Conservation (phyloP, 2,113 vertebrate species). For the Melospiza melodia region DNA sequence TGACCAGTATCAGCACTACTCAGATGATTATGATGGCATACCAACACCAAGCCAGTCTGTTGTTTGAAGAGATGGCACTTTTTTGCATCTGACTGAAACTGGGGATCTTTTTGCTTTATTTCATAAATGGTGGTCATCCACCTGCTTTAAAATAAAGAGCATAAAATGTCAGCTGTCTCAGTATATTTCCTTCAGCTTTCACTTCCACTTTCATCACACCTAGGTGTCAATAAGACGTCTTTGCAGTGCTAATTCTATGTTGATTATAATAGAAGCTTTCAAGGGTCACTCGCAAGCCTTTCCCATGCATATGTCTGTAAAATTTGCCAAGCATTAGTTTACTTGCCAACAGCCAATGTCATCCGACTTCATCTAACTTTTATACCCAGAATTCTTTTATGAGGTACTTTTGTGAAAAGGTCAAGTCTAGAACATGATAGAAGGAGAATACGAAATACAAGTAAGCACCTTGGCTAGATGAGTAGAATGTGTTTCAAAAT, state of each 20-base stretch:
- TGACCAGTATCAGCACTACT: conserved; percentile 91
- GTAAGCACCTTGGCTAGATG: not conserved
- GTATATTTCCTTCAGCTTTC: not conserved
- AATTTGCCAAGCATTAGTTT: not conserved
- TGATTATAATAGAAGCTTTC: not conserved
- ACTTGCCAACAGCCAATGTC: not conserved
- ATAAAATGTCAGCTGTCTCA: conserved; percentile 9
- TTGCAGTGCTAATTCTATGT: not conserved
- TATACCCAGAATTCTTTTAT: not conserved
- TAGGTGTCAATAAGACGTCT: not conserved
- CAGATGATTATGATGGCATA: conserved; percentile 82
- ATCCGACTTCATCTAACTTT: not conserved
- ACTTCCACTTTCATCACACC: not conserved
- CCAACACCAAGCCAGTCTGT: conserved; percentile 83
- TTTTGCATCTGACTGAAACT: not conserved
- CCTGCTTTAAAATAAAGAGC: conserved; percentile 50
- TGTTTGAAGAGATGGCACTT: conserved; percentile 70
- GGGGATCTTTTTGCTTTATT: conserved; percentile 39
- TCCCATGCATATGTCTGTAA: not conserved
- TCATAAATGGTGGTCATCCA: not conserved
- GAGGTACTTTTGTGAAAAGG: not conserved
- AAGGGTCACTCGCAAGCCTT: not conserved
- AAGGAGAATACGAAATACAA: not conserved
- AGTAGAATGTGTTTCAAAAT: not conserved
- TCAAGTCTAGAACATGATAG: not conserved